Evolutionary conservation across 2,888 invertebrate species (phyloP).

Genomic region (Calliphora vomitoria): DNA sequence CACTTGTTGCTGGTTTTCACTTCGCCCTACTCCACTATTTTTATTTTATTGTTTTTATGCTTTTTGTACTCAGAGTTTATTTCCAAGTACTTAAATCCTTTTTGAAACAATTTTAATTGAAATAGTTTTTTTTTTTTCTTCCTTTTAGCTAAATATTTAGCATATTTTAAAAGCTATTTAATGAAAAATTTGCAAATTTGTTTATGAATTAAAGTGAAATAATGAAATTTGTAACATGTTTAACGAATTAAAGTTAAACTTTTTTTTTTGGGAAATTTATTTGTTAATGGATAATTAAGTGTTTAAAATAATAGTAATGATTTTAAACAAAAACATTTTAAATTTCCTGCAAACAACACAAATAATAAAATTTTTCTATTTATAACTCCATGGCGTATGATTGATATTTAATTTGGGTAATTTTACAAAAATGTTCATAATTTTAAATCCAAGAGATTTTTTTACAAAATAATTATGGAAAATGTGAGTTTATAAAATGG

Average conservation of each 20-base stretch:
- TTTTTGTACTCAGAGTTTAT: neutral
- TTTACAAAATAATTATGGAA: neutral
- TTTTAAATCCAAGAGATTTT: neutral
- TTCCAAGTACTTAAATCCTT: constrained; percentile 31
- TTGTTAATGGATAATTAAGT: no score
- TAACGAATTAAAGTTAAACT: neutral
- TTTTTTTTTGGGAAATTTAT: no score
- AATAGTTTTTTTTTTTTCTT: constrained; percentile 35
- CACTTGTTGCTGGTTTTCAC: constrained; percentile 5
- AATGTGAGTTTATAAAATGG: neutral
- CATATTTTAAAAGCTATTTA: constrained; percentile 40
- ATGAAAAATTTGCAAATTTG: constrained; percentile 9
- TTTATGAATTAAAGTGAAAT: neutral
- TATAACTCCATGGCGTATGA: constrained; percentile 1
- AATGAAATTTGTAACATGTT: neutral
- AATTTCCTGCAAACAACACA: no score
- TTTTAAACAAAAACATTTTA: neutral
- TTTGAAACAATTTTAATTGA: constrained; percentile 59
- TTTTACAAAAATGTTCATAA: neutral
- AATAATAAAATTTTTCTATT: neutral
- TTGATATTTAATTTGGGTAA: constrained; percentile 7
- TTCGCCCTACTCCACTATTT: neutral
- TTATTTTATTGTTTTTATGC: constrained; percentile 29
- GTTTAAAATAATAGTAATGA: no score
- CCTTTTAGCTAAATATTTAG: neutral